Base-by-base conservation (phyloP, 2,113 vertebrate genomes). In the Tonatia bakeri region DNA sequence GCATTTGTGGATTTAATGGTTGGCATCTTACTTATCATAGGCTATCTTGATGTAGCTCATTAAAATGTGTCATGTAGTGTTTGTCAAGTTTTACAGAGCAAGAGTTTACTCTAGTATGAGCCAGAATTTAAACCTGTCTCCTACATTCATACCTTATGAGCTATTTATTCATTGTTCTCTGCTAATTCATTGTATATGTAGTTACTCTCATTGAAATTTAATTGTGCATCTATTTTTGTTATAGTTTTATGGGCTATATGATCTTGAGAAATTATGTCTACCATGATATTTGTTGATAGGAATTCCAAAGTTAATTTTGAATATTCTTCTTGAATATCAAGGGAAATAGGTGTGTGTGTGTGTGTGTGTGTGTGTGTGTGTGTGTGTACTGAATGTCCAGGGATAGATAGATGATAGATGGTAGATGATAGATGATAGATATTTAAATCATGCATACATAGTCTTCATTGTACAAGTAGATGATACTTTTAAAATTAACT, bases 221-320 rank as follows among this genome's bases (percentile, higher is more conserved):
- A 56, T 38, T 72, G 11, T 26, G 5, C 16, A 73, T 82, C 10
- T 83, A 54, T 77, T 87, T 43, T 50, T 76, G 2, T 89, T 93
- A 26, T 52, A 76, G 12, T 84, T 87, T 75, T 54, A 52, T 90
- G 19, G 81, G 2, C 4, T 61, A 5, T 28, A 45, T 94, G 8
- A 92, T 69, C n/a, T 94, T 87, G 67, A 40, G 20, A 92, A 92
- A 45, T 90, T 64, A 22, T 50, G 40, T 72, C 82, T 91, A 61
- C 16, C 4, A 33, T 77, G 16, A 16, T 80, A 87, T 43, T 73
- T 93, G 7, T 54, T 70, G 59, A 40, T 50, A 67, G 38, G 7
- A 52, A 88, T 89, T 76, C 17, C 43, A 72, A 80, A 91, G 13
- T 80, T 85, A 47, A 70, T 40, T 50, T 33, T 3, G 12, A 20